Evolutionary conservation across 2,888 invertebrate species (phyloP), one percentile per base, ranked within the genome.

Genomic region (Lepidocyrtoides sp.): DNA sequence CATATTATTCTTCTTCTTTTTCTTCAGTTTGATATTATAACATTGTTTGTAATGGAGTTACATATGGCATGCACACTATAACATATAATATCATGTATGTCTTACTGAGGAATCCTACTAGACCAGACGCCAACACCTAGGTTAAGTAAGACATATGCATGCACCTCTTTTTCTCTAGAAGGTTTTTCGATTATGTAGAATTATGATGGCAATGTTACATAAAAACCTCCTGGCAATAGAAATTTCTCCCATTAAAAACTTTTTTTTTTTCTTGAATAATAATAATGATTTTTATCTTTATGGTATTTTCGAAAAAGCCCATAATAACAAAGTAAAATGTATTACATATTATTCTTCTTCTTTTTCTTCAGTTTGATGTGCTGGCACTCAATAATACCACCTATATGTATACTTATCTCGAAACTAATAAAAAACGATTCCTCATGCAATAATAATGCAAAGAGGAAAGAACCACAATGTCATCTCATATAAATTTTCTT

Each of bases 181-280:
- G 2, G 2, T 17, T 2, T 20, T 20, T 57, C 17, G 57, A 57
- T 57, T 10, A 20, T 20, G 3, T 3, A 57, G 2, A 20, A 20
- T 29, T 66, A 29, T 32, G 66, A 29, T 29, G 26, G n/a, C 29
- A 2, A 41, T 17, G 23, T 41, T 69, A 17, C n/a, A n/a, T 66
- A 36, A 17, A 23, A 23, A 72, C 44, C 44, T 72, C 12, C 12
- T 41, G 72, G 72, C 72, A 72, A 44, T 41, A 44, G 7, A 72
- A 77, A 26, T 51, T 51, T 77, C 41, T 48, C 77, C 51, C 77
- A 77, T 77, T 77, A 77, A 29, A 77, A 51, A n/a, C n/a, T n/a
- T n/a, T n/a, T 14, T 44, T 41, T 72, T 72, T 41, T 2, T 36
- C 69, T 12, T 29, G 36, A 66, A 66, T 60, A 60, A 60, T 26